Base-by-base conservation (phyloP, 2,113 vertebrate genomes). In the Odobenus rosmarus region DNA sequence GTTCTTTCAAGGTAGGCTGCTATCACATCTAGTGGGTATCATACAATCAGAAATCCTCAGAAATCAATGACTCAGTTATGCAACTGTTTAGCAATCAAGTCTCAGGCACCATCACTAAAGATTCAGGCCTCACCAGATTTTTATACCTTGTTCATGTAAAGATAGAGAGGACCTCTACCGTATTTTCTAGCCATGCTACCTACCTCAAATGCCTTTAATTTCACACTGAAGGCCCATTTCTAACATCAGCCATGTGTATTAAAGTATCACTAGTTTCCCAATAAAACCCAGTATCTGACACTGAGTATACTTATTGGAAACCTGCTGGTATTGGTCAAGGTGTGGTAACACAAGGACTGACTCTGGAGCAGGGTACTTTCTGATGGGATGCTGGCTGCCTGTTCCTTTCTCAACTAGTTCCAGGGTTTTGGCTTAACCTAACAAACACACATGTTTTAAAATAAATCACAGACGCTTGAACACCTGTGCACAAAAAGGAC, bases 191-290 rank as follows among this genome's bases (percentile, higher is more conserved):
- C 24, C 36, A 69, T 55, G 61, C 49, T 80, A 55, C 19, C 28
- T 76, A 46, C 16, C n/a, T 86, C 46, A 28, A 80, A 61, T 71
- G 46, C 23, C 21, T 81, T 87, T 36, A 49, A 64, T 74, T 51
- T 83, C 53, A 85, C 24, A 69, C n/a, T 2, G 42, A 95, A 96
- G 85, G 36, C 57, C 42, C 26, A 77, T 91, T 95, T 95, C 90
- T 80, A 87, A 46, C 8, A 61, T 59, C n/a, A 85, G 12, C 51
- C n/a, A 55, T 89, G 23, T 33, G 12, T 53, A 72, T 61, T 72
- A 39, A 94, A 95, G 31, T 5, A 16, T n/a, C 16, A 23, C n/a
- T 69, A 33, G 31, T 46, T 86, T 55, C 39, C 33, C 21, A 39
- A 59, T 42, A 46, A 53, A 95, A 69, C 57, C 24, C 9, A 21